Evolutionary conservation across 2,888 invertebrate species (phyloP).

Genomic region (Clepsis dumicolana): DNA sequence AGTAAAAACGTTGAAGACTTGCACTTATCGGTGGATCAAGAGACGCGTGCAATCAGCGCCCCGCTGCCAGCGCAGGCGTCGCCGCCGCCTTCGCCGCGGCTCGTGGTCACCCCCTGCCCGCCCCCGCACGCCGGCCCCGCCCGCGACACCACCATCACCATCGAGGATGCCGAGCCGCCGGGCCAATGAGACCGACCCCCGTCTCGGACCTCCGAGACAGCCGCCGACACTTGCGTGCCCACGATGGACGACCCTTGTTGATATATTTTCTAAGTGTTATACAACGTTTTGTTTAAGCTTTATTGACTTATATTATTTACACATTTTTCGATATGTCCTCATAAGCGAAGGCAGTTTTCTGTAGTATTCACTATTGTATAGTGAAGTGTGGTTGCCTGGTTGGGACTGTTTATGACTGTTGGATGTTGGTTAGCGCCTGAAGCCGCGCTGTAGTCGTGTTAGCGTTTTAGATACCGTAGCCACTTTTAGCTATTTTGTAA

Average conservation of each 20-base stretch:
- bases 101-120: constrained; percentile 52
- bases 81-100: constrained; percentile 54
- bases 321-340: constrained; percentile 70
- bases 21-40: constrained; percentile 62
- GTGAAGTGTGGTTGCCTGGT: constrained; percentile 45
- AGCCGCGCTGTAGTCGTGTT: constrained; percentile 29
- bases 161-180: constrained; percentile 57
- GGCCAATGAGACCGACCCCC: constrained; percentile 56
- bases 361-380: constrained; percentile 70
- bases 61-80: constrained; percentile 58
- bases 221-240: constrained; percentile 41
- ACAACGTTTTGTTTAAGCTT: constrained; percentile 62
- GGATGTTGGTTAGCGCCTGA: constrained; percentile 20
- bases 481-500: constrained; percentile 26
- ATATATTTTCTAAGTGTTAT: constrained; percentile 69
- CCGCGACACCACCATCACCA: constrained; percentile 66
- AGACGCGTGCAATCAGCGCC: constrained; percentile 67
- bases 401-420: constrained; percentile 36
- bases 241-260: constrained; percentile 53
- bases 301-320: constrained; percentile 50
- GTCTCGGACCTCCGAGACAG: constrained; percentile 51
- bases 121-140: constrained; percentile 43
- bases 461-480: constrained; percentile 26
- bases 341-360: constrained; percentile 62
- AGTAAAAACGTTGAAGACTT: constrained; percentile 67